A percentile compares a stretch with the other conserved stretches of the same genome.
Evolutionary conservation across 2,113 vertebrate species (phyloP).

Genomic region (Mus spicilegus): DNA sequence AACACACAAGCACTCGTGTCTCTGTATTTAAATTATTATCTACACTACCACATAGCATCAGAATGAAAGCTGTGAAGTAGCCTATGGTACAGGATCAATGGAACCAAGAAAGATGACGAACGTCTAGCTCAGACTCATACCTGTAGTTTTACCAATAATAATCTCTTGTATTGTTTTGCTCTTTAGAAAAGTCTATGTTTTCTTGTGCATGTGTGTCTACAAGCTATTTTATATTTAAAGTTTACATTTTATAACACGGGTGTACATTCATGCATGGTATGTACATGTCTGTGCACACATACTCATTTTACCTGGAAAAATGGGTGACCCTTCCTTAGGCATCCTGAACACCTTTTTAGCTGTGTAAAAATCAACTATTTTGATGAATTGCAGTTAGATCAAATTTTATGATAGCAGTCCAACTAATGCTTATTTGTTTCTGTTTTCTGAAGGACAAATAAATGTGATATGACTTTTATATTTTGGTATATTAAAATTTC

Average conservation of each 20-base stretch:
- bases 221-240: constrained; percentile 68
- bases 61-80: constrained; percentile 79
- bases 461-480: constrained; percentile 71
- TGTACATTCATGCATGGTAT: neutral
- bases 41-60: constrained; percentile 79
- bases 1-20: constrained; percentile 76
- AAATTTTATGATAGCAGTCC: constrained; percentile 77
- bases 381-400: constrained; percentile 50
- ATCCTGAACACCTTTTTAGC: constrained; percentile 6
- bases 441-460: constrained; percentile 63
- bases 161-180: constrained; percentile 81
- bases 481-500: constrained; percentile 70
- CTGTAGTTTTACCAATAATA: constrained; percentile 78
- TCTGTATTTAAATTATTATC: constrained; percentile 83
- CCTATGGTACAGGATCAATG: constrained; percentile 78
- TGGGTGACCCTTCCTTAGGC: constrained; percentile 46
- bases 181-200: constrained; percentile 71
- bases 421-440: constrained; percentile 68
- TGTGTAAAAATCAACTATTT: constrained; percentile 55
- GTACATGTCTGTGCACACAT: neutral
- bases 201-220: constrained; percentile 51
- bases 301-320: constrained; percentile 57
- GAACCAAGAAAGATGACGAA: constrained; percentile 71
- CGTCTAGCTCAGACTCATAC: constrained; percentile 69
- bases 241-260: constrained; percentile 17